phyloP scores from a whole-genome alignment of 1,140 invertebrate genomes.

The Drosophila rufa region DNA sequence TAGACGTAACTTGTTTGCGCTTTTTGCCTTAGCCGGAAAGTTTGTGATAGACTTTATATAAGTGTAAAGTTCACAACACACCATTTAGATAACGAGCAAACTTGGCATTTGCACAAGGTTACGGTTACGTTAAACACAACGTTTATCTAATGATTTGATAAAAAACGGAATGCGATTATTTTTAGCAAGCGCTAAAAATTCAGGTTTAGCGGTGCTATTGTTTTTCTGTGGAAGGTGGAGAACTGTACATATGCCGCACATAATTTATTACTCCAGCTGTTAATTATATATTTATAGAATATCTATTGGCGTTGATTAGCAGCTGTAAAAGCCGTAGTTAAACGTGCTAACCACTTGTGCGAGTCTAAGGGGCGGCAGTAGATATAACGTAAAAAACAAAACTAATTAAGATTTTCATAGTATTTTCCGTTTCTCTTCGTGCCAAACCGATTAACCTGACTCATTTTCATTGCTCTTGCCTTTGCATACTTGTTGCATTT shows the following conservation, averaged over 20 bases:
- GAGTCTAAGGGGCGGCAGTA: neutral
- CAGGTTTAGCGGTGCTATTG: neutral
- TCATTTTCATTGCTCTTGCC: constrained; percentile 23
- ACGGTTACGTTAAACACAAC: neutral
- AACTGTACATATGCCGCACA: neutral
- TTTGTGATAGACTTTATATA: constrained; percentile 16
- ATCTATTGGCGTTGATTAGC: constrained; percentile 10
- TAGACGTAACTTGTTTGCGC: constrained; percentile 7
- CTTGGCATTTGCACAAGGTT: constrained; percentile 19
- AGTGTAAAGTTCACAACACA: constrained; percentile 12
- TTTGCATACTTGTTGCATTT: constrained; percentile 55
- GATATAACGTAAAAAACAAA: neutral
- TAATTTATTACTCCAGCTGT: neutral
- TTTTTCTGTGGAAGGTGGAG: neutral
- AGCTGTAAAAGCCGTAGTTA: constrained; percentile 4
- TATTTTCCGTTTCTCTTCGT: constrained; percentile 11
- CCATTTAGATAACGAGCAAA: constrained; percentile 12
- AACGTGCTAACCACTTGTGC: constrained; percentile 7
- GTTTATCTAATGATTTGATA: constrained; percentile 12
- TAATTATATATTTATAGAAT: constrained; percentile 12
- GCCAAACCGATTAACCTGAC: constrained; percentile 17
- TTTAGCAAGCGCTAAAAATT: neutral
- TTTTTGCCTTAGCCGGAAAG: neutral
- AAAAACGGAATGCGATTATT: neutral
- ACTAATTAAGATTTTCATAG: neutral